These are phyloP conservation scores for Ecdyonurus torrentis DNA, from an alignment of 2,888 invertebrate species.

Conservation along the genomic window DNA sequence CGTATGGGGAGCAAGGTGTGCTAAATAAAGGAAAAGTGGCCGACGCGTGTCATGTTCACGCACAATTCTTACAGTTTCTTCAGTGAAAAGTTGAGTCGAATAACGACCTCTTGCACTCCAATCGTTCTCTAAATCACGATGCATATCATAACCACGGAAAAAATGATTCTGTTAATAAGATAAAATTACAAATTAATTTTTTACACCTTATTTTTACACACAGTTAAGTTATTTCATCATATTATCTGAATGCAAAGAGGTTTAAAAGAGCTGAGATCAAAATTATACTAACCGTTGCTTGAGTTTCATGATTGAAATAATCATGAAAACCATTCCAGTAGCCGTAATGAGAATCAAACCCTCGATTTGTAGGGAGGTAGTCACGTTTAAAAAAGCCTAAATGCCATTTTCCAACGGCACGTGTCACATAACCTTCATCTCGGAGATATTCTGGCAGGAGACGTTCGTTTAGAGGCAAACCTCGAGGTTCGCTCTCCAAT, in stretches of 20 bases:
- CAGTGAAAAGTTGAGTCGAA: conserved; percentile 50
- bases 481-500: conserved; percentile 30
- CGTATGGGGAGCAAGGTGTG: conserved; percentile 65
- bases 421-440: conserved; percentile 30
- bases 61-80: conserved; percentile 40
- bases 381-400: conserved; percentile 32
- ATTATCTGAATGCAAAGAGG: too few relatives aligned
- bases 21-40: conserved; percentile 64
- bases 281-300: conserved; percentile 24
- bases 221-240: too few relatives aligned
- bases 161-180: too few relatives aligned
- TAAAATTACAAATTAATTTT: too few relatives aligned
- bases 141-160: conserved; percentile 28
- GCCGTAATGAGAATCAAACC: conserved; percentile 69
- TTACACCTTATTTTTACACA: too few relatives aligned
- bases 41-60: conserved; percentile 30
- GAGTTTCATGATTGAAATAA: conserved; percentile 50
- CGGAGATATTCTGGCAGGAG: conserved; percentile 33
- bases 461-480: conserved; percentile 31
- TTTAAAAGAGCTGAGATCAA: too few relatives aligned
- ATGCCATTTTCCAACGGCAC: conserved; percentile 37
- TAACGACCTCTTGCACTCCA: conserved; percentile 41
- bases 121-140: conserved; percentile 24
- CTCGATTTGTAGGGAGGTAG: conserved; percentile 51
- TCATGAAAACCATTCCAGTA: conserved; percentile 70